phyloP scores from a whole-genome alignment of 2,888 invertebrate genomes.

The Drosophila phalerata region DNA sequence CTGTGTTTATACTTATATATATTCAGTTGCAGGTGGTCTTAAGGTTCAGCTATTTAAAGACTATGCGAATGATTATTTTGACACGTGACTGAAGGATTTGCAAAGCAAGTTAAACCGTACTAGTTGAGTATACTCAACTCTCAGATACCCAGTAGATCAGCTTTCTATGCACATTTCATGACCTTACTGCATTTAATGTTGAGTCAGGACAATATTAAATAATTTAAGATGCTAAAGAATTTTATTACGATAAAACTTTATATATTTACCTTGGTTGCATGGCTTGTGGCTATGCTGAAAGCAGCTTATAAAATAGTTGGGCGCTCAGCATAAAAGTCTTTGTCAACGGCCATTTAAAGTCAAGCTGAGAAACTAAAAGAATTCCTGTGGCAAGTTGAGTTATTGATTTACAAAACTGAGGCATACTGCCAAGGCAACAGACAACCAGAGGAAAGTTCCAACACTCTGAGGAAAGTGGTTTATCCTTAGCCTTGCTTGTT shows the following conservation, averaged over 20 bases:
- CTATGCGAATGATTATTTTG: constrained; percentile 57
- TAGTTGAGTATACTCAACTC: background rate
- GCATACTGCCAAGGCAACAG: constrained; percentile 4
- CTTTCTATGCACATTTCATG: background rate
- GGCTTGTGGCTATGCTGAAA: constrained; percentile 17
- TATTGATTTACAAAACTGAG: constrained; percentile 46
- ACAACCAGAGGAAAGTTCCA: background rate
- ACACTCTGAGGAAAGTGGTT: constrained; percentile 16
- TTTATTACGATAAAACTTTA: constrained; percentile 18
- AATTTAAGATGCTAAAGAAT: constrained; percentile 18
- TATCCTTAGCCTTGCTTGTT: constrained; percentile 16
- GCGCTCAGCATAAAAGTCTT: constrained; percentile 18
- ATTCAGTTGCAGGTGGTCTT: constrained; percentile 37
- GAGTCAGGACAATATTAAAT: constrained; percentile 3
- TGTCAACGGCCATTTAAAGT: constrained; percentile 34
- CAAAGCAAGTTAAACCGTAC: background rate
- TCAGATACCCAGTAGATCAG: background rate
- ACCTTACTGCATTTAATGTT: background rate
- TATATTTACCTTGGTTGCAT: background rate
- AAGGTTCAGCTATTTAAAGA: constrained; percentile 39
- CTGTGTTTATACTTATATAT: background rate
- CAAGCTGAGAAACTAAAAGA: constrained; percentile 14
- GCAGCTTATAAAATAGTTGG: constrained; percentile 28
- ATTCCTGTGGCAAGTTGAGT: constrained; percentile 20
- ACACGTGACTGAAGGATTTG: constrained; percentile 52